These are phyloP conservation scores for Harpagoxenus sublaevis DNA, from an alignment of 2,888 invertebrate species.

Conservation along the genomic window DNA sequence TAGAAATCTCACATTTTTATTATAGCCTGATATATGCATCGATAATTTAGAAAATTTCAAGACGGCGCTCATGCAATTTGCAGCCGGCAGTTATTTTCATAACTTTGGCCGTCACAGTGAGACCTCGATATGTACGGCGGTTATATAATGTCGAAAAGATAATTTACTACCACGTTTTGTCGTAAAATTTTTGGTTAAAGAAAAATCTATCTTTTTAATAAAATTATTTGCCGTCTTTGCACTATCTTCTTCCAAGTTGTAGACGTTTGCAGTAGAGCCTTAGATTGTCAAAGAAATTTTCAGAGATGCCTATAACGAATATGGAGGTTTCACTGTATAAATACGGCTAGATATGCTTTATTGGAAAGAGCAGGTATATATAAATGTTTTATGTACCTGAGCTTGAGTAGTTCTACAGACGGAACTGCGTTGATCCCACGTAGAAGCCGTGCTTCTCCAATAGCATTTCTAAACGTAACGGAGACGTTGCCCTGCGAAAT, in stretches of 20 bases:
- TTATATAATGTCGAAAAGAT: neutral
- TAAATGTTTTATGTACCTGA: slow-evolving; percentile 62
- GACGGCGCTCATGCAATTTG: slow-evolving; percentile 52
- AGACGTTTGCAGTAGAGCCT: neutral
- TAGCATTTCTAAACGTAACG: slow-evolving; percentile 77
- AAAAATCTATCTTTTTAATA: neutral
- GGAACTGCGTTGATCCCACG: slow-evolving; percentile 36
- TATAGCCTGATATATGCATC: slow-evolving; percentile 38
- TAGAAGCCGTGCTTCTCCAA: slow-evolving; percentile 48
- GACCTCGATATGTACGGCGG: slow-evolving; percentile 8
- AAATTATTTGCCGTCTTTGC: neutral
- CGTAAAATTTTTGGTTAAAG: neutral
- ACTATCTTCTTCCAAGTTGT: neutral
- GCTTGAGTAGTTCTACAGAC: slow-evolving; percentile 49
- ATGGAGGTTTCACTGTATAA: slow-evolving; percentile 43
- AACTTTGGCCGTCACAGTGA: slow-evolving; percentile 59
- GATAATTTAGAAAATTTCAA: slow-evolving; percentile 50
- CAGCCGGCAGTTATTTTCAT: slow-evolving; percentile 40
- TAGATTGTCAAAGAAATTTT: neutral
- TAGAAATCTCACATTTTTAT: slow-evolving; percentile 73
- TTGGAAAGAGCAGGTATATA: slow-evolving; percentile 60
- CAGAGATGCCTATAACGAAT: neutral
- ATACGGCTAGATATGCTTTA: slow-evolving; percentile 38
- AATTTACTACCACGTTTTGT: neutral
- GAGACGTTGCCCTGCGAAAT: slow-evolving; percentile 77